These are phyloP conservation scores for Rhinella marina DNA, from an alignment of 2,797 vertebrate genomes.

Conservation along the genomic window DNA sequence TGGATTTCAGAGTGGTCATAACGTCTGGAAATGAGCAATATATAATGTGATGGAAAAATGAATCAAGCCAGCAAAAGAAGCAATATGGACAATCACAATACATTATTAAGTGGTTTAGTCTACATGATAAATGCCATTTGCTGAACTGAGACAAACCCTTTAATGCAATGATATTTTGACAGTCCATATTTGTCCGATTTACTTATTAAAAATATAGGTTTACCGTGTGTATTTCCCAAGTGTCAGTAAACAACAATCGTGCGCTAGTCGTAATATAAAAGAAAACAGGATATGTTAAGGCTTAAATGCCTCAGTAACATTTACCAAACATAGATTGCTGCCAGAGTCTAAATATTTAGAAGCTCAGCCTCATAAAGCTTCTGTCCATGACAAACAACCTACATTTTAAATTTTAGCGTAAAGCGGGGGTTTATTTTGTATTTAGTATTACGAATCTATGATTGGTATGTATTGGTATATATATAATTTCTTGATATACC, in stretches of 20 bases:
- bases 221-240: neutral
- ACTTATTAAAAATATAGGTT: neutral
- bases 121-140: too few relatives aligned
- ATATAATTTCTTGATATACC: neutral
- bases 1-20: too few relatives aligned
- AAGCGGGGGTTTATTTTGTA: neutral
- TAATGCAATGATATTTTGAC: neutral
- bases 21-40: too few relatives aligned
- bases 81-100: too few relatives aligned
- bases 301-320: neutral
- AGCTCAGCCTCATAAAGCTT: neutral
- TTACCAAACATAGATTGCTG: neutral
- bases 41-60: too few relatives aligned
- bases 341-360: neutral
- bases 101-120: too few relatives aligned
- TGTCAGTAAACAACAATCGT: neutral
- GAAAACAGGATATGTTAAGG: neutral
- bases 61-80: too few relatives aligned
- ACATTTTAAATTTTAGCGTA: neutral
- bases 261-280: neutral
- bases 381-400: neutral
- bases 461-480: neutral
- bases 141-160: too few relatives aligned
- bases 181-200: neutral
- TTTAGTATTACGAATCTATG: neutral